Evolutionary conservation across 2,797 vertebrate genomes (phyloP), one percentile per base, ranked within the genome.

Genomic region (Esox masquinongy): DNA sequence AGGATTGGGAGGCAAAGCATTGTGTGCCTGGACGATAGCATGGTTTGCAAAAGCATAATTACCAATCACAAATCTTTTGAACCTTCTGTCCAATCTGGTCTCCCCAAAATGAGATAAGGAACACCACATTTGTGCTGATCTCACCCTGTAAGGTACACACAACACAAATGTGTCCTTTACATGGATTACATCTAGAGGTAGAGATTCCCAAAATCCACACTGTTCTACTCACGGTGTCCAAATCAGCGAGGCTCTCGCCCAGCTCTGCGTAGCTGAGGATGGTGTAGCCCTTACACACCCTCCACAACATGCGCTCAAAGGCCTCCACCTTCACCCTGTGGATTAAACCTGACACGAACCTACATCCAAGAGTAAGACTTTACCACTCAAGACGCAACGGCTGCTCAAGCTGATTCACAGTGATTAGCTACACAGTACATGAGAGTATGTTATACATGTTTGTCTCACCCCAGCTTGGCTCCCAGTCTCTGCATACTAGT

Each of bases 11-110:
- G 22, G 24, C 26, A 5, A 3, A 16, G 68, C 34, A 24, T 9
- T n/a, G 31, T 11, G 29, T 47, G 5, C 36, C n/a, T 70, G 68
- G 22, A 70, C 16, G 22, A 24, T 15, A 15, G 22, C 8, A 11
- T 24, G 53, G 8, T 34, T 59, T 31, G 19, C 24, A 36, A 51
- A 26, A 8, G 0, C 0, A 2, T 24, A 77, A 96, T 95, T 88
- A 99, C 98, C 98, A 99, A 43, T 99, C 97, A 67, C 98, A 99
- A 82, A 99, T 98, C 90, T 98, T 99, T 91, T 98, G 97, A n/a
- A 99, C 97, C 88, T 99, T 99, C 84, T 98, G 96, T 77, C 98
- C 97, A 4, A 99, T 98, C 87, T 99, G 97, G 77, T 99, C 98
- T 24, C 98, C 98, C 97, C 98, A 99, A 68, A 98, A 99, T 43